These are phyloP conservation scores for Neodiprion lecontei DNA, from an alignment of 1,140 invertebrate species.

Conservation along the genomic window DNA sequence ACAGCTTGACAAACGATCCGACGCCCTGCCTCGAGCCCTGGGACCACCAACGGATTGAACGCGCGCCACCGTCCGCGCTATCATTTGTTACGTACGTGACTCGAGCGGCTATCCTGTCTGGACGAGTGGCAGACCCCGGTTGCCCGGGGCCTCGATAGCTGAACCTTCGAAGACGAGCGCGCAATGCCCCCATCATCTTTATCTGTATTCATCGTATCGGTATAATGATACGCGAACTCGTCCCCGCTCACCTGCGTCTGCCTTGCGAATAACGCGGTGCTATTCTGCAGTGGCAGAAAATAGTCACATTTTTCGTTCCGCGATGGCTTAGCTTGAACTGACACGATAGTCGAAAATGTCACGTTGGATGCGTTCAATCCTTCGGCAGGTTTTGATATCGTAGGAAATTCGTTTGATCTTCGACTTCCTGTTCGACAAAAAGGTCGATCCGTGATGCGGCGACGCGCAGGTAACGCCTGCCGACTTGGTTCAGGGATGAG, in stretches of 20 bases:
- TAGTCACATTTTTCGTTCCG: background rate
- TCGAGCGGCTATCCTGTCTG: conserved; percentile 38
- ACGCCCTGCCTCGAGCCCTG: conserved; percentile 42
- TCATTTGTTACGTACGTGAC: conserved; percentile 60
- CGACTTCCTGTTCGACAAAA: background rate
- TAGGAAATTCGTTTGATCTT: too few species aligned
- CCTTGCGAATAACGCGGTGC: too few species aligned
- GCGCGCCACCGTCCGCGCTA: conserved; percentile 34
- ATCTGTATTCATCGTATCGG: too few species aligned
- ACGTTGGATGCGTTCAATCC: too few species aligned
- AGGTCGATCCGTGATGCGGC: background rate
- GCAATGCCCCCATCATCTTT: too few species aligned
- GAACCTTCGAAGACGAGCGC: background rate
- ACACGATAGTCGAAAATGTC: too few species aligned
- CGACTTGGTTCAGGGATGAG: conserved; percentile 37
- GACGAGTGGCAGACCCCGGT: conserved; percentile 17
- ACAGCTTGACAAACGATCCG: conserved; percentile 62
- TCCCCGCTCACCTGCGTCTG: too few species aligned
- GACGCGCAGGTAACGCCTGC: background rate
- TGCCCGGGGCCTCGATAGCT: background rate
- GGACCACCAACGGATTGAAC: conserved; percentile 57
- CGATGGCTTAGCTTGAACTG: background rate
- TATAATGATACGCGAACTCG: too few species aligned
- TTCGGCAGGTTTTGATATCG: too few species aligned
- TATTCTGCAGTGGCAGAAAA: too few species aligned